Percentiles rank a stretch among this genome's conserved stretches.
Conservation (phyloP, 2,888 invertebrate genomes). For the Rosalia funebris region DNA sequence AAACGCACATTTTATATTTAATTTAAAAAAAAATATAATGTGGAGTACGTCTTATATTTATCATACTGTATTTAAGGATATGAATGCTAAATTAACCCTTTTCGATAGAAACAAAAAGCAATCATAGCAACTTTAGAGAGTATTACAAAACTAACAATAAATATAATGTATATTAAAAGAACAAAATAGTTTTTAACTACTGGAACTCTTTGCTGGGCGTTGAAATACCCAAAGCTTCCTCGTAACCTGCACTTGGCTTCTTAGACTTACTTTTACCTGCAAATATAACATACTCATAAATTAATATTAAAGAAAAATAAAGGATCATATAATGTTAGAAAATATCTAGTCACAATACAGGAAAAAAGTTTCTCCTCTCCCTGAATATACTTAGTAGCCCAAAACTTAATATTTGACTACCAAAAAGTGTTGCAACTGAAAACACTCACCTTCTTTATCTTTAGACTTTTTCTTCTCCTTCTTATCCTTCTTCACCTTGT, state of each 20-base stretch:
- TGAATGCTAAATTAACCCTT: neutral
- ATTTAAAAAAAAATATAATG: too few species aligned
- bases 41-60: neutral
- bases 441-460: slow-evolving; percentile 43
- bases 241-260: slow-evolving; percentile 80
- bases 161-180: slow-evolving; percentile 16
- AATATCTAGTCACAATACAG: too few species aligned
- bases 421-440: neutral
- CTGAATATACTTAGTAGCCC: too few species aligned
- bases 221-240: slow-evolving; percentile 90
- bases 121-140: slow-evolving; percentile 25
- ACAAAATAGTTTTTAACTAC: slow-evolving; percentile 29
- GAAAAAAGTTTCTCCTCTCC: too few species aligned
- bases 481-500: slow-evolving; percentile 52
- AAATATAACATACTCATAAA: slow-evolving; percentile 37
- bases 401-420: too few species aligned
- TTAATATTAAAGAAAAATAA: neutral
- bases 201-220: slow-evolving; percentile 88
- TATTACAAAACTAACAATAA: slow-evolving; percentile 27
- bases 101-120: slow-evolving; percentile 15
- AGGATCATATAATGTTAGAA: too few species aligned
- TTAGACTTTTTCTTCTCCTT: slow-evolving; percentile 54
- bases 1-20: neutral
- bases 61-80: neutral
- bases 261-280: slow-evolving; percentile 62